A percentile compares a stretch with the other conserved stretches of the same genome.
Evolutionary conservation across 2,888 invertebrate species (phyloP).

Genomic region (Pterobdella sp.): DNA sequence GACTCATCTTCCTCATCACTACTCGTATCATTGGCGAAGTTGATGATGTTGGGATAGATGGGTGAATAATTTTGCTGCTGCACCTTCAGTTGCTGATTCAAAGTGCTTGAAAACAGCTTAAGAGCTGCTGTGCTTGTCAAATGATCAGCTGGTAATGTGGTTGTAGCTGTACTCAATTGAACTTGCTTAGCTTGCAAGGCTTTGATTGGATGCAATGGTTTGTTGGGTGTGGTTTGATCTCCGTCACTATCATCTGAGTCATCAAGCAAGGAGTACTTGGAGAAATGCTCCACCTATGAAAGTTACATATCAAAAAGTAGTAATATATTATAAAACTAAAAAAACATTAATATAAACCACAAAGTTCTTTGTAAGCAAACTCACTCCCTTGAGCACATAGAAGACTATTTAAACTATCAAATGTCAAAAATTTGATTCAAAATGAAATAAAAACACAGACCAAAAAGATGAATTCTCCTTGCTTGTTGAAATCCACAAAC

Average conservation of each 20-base stretch:
- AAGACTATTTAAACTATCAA: background rate
- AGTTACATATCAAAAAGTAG: too few relatives aligned
- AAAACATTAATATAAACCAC: too few relatives aligned
- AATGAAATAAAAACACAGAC: constrained; percentile 50
- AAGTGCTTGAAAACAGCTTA: background rate
- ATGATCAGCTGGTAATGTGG: constrained; percentile 3
- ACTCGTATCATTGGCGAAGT: background rate
- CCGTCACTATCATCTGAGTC: constrained; percentile 71
- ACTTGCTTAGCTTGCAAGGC: background rate
- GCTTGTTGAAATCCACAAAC: constrained; percentile 87
- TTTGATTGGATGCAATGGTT: background rate
- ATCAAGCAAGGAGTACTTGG: constrained; percentile 86
- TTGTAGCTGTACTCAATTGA: background rate
- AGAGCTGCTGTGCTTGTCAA: background rate
- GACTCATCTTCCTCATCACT: background rate
- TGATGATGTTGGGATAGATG: constrained; percentile 6
- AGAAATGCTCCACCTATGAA: constrained; percentile 78
- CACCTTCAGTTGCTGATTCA: constrained; percentile 3
- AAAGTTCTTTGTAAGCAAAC: too few relatives aligned
- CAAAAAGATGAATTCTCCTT: constrained; percentile 94
- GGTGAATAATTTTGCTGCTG: background rate
- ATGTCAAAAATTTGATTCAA: background rate
- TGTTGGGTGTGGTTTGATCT: background rate
- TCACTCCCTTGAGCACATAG: too few relatives aligned
- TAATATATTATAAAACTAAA: too few relatives aligned